phyloP scores from a whole-genome alignment of 2,113 vertebrate genomes.

The Mustelus asterias region DNA sequence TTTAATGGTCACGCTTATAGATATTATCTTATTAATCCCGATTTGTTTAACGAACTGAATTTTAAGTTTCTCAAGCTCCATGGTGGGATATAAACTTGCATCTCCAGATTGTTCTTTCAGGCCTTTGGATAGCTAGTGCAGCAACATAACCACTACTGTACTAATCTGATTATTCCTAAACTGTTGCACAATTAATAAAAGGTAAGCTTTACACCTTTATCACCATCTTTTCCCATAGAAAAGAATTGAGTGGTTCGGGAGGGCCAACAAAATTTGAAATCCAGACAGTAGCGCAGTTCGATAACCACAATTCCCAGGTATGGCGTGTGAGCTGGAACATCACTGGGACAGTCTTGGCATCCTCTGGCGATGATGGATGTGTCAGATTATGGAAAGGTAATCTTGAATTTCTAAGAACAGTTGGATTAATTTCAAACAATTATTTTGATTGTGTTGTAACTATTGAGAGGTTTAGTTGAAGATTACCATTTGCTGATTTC shows the following conservation, averaged over 20 bases:
- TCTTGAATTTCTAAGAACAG: neutral
- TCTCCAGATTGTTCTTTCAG: too few species aligned
- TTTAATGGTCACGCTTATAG: too few species aligned
- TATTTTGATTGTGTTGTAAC: neutral
- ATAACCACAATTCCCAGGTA: conserved; percentile 94
- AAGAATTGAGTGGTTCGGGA: conserved; percentile 73
- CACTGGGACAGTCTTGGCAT: conserved; percentile 89
- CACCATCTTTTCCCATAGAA: conserved; percentile 54
- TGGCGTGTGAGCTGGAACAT: conserved; percentile 98
- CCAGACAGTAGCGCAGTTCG: conserved; percentile 89
- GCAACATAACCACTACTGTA: too few species aligned
- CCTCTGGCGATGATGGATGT: conserved; percentile 94
- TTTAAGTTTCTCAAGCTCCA: too few species aligned
- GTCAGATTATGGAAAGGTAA: conserved; percentile 97
- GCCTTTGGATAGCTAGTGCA: too few species aligned
- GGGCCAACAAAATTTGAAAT: conserved; percentile 91
- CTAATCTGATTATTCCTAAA: neutral
- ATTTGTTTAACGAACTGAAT: too few species aligned
- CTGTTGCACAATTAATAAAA: neutral
- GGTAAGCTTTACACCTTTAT: neutral
- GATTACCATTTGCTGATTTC: neutral
- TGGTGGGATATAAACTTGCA: too few species aligned
- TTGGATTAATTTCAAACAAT: neutral
- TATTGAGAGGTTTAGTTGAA: neutral
- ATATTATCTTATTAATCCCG: too few species aligned